Conservation (phyloP, 2,797 vertebrate species). For the Rhinophrynus dorsalis region DNA sequence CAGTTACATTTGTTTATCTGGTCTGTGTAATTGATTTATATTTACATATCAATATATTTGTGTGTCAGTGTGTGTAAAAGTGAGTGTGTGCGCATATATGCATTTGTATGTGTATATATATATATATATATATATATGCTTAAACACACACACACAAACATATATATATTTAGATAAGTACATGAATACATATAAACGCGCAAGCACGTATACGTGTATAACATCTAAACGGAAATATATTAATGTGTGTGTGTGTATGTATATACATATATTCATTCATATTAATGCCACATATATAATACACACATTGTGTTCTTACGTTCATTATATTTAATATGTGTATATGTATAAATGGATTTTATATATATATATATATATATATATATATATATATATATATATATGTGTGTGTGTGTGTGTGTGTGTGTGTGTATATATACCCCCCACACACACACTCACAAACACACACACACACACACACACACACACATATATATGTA, state of each 20-base stretch:
- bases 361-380: background rate
- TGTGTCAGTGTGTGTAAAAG: too few species aligned
- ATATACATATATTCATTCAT: background rate
- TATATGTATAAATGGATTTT: background rate
- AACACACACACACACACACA: too few species aligned
- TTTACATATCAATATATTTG: too few species aligned
- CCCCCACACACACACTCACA: too few species aligned
- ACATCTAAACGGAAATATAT: background rate
- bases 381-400: background rate
- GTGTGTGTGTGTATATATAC: slow-evolving; percentile 29
- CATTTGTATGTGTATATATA: background rate
- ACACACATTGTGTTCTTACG: too few species aligned
- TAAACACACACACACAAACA: background rate
- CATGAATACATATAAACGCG: background rate
- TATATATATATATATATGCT: background rate
- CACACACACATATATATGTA: background rate
- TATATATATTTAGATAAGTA: background rate
- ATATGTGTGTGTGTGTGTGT: slow-evolving; percentile 41
- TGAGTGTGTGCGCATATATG: too few species aligned
- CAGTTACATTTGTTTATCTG: background rate
- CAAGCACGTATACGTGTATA: background rate
- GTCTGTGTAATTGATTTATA: too few species aligned
- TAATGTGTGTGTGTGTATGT: background rate
- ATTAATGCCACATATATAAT: background rate
- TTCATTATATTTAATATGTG: too few species aligned